A percentile compares a stretch with the other conserved stretches of the same genome.
Evolutionary conservation across 2,797 vertebrate genomes (phyloP).

Genomic region (Poliocrania exsul): DNA sequence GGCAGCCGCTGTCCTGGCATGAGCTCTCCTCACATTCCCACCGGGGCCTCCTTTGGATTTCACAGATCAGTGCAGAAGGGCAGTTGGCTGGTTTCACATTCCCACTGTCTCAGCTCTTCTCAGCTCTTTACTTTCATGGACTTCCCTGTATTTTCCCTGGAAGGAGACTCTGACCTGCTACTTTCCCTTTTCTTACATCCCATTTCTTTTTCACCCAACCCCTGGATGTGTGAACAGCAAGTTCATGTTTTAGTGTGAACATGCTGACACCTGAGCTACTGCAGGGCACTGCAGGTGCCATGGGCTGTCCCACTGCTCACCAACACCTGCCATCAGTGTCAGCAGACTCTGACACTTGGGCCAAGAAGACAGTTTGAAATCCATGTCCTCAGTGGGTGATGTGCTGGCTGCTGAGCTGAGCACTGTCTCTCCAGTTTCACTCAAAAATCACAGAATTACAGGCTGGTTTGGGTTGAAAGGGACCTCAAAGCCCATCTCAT

Average conservation of each 20-base stretch:
- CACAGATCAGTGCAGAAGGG: background rate
- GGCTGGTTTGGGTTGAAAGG: background rate
- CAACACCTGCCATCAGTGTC: background rate
- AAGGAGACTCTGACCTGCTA: background rate
- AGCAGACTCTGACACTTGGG: background rate
- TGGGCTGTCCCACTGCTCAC: fast-evolving
- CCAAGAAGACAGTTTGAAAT: background rate
- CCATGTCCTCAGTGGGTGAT: background rate
- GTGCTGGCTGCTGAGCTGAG: background rate
- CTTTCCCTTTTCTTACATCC: background rate
- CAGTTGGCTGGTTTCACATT: background rate
- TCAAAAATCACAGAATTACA: background rate
- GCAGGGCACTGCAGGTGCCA: background rate
- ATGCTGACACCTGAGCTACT: background rate
- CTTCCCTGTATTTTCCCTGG: background rate
- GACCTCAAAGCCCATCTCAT: background rate
- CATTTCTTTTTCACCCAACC: background rate
- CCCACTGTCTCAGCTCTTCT: background rate
- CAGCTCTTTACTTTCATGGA: background rate
- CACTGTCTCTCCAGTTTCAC: background rate
- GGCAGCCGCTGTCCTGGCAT: background rate
- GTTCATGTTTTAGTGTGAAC: background rate
- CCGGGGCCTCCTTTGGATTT: background rate
- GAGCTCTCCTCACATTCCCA: background rate
- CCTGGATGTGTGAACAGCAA: background rate